Conservation (phyloP, 2,888 invertebrate species). For the Cephonodes hylas region DNA sequence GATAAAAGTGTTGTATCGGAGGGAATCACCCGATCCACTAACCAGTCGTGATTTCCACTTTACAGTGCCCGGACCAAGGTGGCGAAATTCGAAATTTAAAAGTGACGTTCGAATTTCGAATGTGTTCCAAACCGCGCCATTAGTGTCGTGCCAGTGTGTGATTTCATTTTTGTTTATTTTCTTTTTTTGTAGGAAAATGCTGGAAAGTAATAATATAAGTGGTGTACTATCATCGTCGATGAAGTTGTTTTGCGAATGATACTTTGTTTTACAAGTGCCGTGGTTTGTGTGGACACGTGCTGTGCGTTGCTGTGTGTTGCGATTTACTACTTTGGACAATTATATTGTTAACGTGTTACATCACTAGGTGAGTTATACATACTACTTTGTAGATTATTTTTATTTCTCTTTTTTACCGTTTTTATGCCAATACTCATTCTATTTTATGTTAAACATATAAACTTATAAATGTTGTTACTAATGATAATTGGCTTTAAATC, state of each 20-base stretch:
- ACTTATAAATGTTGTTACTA: neutral
- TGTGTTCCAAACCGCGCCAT: slow-evolving; percentile 31
- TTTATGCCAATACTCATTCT: no score
- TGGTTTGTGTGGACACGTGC: slow-evolving; percentile 74
- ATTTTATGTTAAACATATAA: no score
- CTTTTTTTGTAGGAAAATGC: slow-evolving; percentile 80
- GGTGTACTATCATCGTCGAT: slow-evolving; percentile 77
- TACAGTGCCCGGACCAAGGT: slow-evolving; percentile 79
- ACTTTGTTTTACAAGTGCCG: slow-evolving; percentile 73
- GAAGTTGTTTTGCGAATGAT: slow-evolving; percentile 80
- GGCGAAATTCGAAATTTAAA: slow-evolving; percentile 73
- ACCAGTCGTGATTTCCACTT: slow-evolving; percentile 79
- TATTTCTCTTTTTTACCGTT: neutral
- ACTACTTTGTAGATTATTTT: neutral
- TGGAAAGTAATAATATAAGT: slow-evolving; percentile 80
- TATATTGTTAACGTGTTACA: slow-evolving; percentile 38
- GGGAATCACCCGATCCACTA: slow-evolving; percentile 58
- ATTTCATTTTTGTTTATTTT: slow-evolving; percentile 58
- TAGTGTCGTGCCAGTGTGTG: slow-evolving; percentile 71
- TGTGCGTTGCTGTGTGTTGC: slow-evolving; percentile 63
- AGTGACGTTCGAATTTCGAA: slow-evolving; percentile 52
- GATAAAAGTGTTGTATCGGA: slow-evolving; percentile 58
- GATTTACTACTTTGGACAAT: slow-evolving; percentile 44
- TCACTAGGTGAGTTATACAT: slow-evolving; percentile 45
- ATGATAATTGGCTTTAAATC: neutral